Evolutionary conservation across 2,888 invertebrate genomes (phyloP).

Genomic region (Norana najaformis): DNA sequence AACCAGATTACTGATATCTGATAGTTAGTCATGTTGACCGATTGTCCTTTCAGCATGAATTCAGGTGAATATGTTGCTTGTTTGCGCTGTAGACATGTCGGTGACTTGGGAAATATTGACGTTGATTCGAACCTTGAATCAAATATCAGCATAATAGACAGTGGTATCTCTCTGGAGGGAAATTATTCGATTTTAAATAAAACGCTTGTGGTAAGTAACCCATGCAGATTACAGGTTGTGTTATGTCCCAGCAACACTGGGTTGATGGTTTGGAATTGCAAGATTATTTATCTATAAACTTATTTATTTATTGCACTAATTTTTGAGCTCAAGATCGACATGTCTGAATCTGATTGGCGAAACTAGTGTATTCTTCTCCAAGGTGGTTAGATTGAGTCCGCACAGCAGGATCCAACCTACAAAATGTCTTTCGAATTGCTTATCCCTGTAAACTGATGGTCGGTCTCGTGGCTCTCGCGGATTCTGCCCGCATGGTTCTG

Average conservation of each 20-base stretch:
- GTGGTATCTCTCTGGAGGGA: neutral
- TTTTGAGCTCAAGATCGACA: no score
- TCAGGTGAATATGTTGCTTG: neutral
- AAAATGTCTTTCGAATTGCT: no score
- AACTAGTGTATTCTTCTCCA: neutral
- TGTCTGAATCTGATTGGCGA: no score
- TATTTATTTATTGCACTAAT: neutral
- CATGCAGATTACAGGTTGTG: neutral
- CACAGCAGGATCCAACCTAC: neutral
- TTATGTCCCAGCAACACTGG: neutral
- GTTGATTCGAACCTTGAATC: neutral
- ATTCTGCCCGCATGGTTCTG: no score
- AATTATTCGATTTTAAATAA: neutral
- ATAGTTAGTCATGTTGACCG: neutral
- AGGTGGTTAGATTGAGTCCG: neutral
- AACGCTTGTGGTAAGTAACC: neutral
- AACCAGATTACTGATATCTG: no score
- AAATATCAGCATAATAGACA: neutral
- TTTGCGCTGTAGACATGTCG: neutral
- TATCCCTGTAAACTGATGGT: no score
- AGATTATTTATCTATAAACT: neutral
- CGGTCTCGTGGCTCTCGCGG: no score
- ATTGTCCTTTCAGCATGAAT: neutral
- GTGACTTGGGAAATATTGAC: slow-evolving; percentile 6
- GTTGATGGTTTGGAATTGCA: neutral